Base-by-base conservation (phyloP, 2,888 invertebrate species). In the Cryptus armator region DNA sequence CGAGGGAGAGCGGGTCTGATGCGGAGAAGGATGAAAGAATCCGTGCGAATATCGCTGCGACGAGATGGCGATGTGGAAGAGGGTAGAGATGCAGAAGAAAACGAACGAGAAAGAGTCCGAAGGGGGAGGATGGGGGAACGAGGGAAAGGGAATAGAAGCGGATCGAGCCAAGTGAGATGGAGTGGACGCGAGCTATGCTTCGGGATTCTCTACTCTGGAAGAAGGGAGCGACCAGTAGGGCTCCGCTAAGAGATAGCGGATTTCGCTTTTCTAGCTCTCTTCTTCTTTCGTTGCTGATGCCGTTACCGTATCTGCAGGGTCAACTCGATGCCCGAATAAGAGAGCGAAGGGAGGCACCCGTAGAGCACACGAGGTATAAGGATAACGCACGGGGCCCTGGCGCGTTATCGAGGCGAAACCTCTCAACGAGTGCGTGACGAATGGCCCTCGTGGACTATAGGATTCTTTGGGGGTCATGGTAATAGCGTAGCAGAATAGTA, bases 361-460 rank as follows among this genome's bases (percentile, higher is more conserved):
- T 7, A 32, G 70, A 59, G 24, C 29, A 62, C 2, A 29, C 19
- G 37, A 4, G 72, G 84, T 56, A 84, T 79, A 83, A 83, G 86
- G 86, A 86, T 62, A 62, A 62, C 29, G 81, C 75, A 80, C 48
- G 87, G 62, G 53, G 72, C 46, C 76, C 66, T 37, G 37, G 79
- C 86, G 89, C 92, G 91, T 93, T 93, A 93, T 93, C 93, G 91
- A 91, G 89, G 89, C 89, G 86, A 89, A 91, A 90, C 91, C 92
- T 93, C 92, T 93, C 92, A 91, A 91, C 93, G 90, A 92, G 91
- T 91, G 91, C 92, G 92, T 93, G 93, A 93, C 93, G 93, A 93
- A 93, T 93, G 92, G 91, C 90, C 89, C 81, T 72, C 90, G 91
- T 91, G 19, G 91, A 90, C 92, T 90, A 70, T 70, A 67, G 88